Conservation (phyloP, 2,888 invertebrate species). For the Tuberolachnus salignus region DNA sequence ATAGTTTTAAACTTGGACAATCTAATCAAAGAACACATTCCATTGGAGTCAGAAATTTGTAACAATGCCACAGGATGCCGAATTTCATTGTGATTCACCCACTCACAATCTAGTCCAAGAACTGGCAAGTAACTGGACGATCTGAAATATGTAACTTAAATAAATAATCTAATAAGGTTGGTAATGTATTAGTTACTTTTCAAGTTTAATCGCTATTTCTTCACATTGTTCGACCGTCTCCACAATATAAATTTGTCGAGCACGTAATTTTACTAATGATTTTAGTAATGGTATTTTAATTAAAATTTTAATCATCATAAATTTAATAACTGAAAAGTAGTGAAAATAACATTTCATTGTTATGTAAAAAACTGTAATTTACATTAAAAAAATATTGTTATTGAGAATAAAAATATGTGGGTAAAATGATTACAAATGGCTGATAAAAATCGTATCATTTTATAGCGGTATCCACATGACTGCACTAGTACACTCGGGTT, state of each 20-base stretch:
- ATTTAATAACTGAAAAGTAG: slow-evolving; percentile 21
- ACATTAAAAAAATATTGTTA: no score
- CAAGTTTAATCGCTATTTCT: slow-evolving; percentile 61
- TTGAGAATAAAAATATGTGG: no score
- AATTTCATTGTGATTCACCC: slow-evolving; percentile 71
- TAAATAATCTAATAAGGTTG: neutral
- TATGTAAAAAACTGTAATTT: no score
- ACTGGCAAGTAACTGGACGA: slow-evolving; percentile 48
- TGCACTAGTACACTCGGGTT: no score
- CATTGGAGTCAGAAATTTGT: slow-evolving; percentile 74
- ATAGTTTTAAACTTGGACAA: slow-evolving; percentile 68
- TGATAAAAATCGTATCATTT: no score
- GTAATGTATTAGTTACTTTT: slow-evolving; percentile 61
- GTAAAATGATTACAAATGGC: no score
- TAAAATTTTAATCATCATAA: slow-evolving; percentile 40
- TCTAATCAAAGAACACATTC: slow-evolving; percentile 74
- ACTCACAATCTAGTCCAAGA: slow-evolving; percentile 82
- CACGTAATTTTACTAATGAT: slow-evolving; percentile 28
- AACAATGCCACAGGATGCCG: slow-evolving; percentile 72
- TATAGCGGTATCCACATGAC: no score
- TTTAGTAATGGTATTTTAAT: slow-evolving; percentile 35
- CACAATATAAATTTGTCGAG: slow-evolving; percentile 59
- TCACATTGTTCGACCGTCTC: slow-evolving; percentile 61
- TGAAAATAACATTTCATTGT: neutral
- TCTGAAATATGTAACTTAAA: slow-evolving; percentile 17